These are phyloP conservation scores for Tetranychus truncatus DNA, from an alignment of 2,888 invertebrate genomes.

Conservation along the genomic window DNA sequence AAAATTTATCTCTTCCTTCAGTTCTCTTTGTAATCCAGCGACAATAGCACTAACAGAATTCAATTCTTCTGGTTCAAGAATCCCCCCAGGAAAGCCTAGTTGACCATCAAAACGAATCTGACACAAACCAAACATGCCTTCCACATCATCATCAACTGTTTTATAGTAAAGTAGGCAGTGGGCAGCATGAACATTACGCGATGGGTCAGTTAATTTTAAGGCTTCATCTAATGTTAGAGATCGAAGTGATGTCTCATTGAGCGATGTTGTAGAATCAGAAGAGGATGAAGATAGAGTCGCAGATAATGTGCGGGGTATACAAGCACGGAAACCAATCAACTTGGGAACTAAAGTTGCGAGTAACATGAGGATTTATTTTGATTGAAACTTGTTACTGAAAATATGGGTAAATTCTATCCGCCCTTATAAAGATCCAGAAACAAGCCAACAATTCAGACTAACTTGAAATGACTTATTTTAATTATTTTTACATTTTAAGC, in stretches of 20 bases:
- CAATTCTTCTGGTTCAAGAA: background rate
- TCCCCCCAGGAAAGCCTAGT: slow-evolving; percentile 5
- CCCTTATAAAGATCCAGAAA: too few relatives aligned
- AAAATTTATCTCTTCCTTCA: too few relatives aligned
- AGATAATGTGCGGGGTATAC: background rate
- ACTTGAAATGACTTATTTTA: too few relatives aligned
- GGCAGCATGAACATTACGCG: background rate
- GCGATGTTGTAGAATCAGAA: background rate
- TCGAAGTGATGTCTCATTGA: background rate
- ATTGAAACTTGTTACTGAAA: too few relatives aligned
- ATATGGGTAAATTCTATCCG: too few relatives aligned
- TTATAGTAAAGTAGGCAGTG: slow-evolving; percentile 5
- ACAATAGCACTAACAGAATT: background rate
- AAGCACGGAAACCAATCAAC: background rate
- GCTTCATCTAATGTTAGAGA: background rate
- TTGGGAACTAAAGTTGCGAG: background rate
- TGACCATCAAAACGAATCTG: background rate
- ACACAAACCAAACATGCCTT: background rate
- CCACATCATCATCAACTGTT: background rate
- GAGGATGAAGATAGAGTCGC: background rate
- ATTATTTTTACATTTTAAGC: too few relatives aligned
- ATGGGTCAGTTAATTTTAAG: background rate
- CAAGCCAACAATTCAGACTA: too few relatives aligned
- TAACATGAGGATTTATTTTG: background rate
- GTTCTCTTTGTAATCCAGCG: too few relatives aligned